These are phyloP conservation scores for Troglohyphantes excavatus DNA, from an alignment of 2,888 invertebrate species.

Conservation along the genomic window DNA sequence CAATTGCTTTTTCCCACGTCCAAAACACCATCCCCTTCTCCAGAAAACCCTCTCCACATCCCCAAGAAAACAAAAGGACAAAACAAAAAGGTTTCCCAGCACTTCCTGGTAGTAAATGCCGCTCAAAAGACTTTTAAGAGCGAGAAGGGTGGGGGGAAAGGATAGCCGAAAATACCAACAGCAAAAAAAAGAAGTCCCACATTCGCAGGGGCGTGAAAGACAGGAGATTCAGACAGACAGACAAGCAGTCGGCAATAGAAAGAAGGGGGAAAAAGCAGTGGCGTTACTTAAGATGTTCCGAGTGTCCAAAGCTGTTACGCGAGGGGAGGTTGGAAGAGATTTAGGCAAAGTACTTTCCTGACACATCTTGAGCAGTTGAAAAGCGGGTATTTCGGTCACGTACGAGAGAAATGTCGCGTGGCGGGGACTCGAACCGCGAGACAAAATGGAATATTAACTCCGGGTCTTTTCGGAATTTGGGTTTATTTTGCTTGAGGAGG, in stretches of 20 bases:
- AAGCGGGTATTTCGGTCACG: constrained; percentile 57
- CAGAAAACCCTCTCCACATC: background rate
- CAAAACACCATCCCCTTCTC: background rate
- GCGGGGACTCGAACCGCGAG: background rate
- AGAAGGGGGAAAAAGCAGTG: background rate
- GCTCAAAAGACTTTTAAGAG: constrained; percentile 7
- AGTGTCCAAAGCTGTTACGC: constrained; percentile 55
- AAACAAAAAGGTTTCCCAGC: background rate
- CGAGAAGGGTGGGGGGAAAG: too few relatives aligned
- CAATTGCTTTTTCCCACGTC: background rate
- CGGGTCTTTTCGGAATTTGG: constrained; percentile 15
- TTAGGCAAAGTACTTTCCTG: constrained; percentile 70
- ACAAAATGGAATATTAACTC: constrained; percentile 71
- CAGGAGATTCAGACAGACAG: background rate
- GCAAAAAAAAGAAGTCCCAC: background rate
- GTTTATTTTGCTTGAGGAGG: background rate
- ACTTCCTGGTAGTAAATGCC: constrained; percentile 12
- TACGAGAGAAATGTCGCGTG: constrained; percentile 60
- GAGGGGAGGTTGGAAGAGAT: constrained; percentile 52
- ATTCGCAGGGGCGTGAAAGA: background rate
- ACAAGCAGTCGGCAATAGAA: background rate
- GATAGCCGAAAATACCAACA: background rate
- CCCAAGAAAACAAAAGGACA: background rate
- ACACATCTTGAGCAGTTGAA: constrained; percentile 20
- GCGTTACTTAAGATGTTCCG: constrained; percentile 58